phyloP scores from a whole-genome alignment of 2,113 vertebrate species.

The Albula glossodonta region DNA sequence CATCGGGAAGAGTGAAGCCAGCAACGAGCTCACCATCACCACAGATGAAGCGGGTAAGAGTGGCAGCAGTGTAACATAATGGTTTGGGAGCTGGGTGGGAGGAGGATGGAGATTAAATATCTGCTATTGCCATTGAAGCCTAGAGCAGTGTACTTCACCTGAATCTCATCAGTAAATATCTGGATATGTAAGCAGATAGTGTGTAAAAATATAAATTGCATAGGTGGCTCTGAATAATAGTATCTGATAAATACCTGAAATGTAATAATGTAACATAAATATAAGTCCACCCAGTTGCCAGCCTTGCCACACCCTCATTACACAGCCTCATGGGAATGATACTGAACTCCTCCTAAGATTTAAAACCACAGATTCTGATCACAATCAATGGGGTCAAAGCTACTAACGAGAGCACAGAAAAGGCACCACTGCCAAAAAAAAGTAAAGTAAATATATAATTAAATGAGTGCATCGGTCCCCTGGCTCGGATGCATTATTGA shows the following conservation, averaged over 20 bases:
- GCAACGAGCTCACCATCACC: slow-evolving; percentile 97
- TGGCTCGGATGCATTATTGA: not conserved
- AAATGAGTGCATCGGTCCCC: not conserved
- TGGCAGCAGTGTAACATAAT: no score
- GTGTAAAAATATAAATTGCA: no score
- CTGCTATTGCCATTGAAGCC: no score
- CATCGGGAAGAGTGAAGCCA: slow-evolving; percentile 96
- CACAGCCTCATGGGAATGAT: not conserved
- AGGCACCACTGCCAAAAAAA: not conserved
- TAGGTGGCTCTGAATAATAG: no score
- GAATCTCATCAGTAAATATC: no score
- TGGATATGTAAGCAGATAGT: no score
- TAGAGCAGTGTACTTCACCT: no score
- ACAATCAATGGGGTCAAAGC: not conserved
- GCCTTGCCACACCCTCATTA: not conserved
- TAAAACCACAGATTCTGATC: no score
- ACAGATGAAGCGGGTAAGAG: slow-evolving; percentile 92
- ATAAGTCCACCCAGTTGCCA: not conserved
- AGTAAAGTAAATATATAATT: not conserved
- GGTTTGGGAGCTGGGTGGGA: no score
- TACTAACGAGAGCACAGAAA: not conserved
- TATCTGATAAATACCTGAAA: no score
- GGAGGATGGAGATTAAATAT: no score
- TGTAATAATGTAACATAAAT: no score
- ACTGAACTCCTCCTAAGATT: not conserved